These are phyloP conservation scores for Uria lomvia DNA, from an alignment of 2,113 vertebrate species.

Conservation along the genomic window DNA sequence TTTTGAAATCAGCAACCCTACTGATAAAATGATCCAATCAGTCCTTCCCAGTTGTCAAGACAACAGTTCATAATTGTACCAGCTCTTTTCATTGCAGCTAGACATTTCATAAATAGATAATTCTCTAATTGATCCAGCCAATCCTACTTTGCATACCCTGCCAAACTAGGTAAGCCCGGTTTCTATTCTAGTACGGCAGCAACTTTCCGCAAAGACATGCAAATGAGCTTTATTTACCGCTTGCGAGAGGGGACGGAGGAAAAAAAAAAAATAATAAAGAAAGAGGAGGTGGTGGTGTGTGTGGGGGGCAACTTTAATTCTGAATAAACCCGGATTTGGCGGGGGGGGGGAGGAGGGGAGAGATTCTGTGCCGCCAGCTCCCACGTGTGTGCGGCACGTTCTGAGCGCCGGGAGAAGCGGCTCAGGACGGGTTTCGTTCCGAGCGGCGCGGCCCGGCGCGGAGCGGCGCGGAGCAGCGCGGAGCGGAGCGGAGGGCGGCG, in stretches of 20 bases:
- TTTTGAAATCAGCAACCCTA: conserved; percentile 77
- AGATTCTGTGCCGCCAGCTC: not conserved
- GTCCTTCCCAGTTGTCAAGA: conserved; percentile 81
- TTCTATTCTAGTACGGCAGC: conserved; percentile 22
- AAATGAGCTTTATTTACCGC: conserved; percentile 59
- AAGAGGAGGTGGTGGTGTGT: not conserved
- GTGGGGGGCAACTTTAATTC: conserved; percentile 30
- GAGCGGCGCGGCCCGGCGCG: not conserved
- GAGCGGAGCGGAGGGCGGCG: not conserved
- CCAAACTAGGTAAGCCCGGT: conserved; percentile 70
- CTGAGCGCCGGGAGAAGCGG: not conserved
- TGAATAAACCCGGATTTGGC: conserved; percentile 16
- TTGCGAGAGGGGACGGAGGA: not conserved
- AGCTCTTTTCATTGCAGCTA: conserved; percentile 77
- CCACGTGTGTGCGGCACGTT: not conserved
- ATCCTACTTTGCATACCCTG: conserved; percentile 73
- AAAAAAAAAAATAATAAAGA: not conserved
- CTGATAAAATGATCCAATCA: conserved; percentile 80
- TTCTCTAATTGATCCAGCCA: conserved; percentile 80
- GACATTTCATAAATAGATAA: conserved; percentile 82
- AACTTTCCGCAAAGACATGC: conserved; percentile 71
- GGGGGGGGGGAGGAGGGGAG: not conserved
- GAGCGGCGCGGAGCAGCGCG: not conserved
- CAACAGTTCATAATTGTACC: conserved; percentile 81
- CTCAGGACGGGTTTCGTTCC: conserved; percentile 18